phyloP scores from a whole-genome alignment of 2,888 invertebrate genomes.

The Oscheius onirici region DNA sequence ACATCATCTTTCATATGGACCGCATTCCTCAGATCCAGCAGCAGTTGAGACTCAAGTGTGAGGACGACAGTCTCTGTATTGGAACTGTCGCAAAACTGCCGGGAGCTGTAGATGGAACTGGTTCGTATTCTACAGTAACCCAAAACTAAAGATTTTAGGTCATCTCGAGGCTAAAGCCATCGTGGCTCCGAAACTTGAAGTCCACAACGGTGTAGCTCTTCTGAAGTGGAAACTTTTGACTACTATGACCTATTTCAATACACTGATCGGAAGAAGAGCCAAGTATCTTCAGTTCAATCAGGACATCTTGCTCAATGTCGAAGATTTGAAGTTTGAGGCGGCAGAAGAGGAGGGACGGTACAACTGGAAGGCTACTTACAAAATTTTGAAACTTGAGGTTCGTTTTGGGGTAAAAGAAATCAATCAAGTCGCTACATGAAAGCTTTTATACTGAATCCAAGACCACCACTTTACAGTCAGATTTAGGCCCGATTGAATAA shows the following conservation, averaged over 20 bases:
- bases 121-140: background rate
- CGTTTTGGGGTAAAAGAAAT: background rate
- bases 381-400: constrained; percentile 22
- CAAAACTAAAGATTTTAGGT: constrained; percentile 12
- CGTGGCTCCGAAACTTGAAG: constrained; percentile 12
- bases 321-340: constrained; percentile 20
- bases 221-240: constrained; percentile 14
- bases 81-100: constrained; percentile 16
- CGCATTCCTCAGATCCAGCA: constrained; percentile 23
- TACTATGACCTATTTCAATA: constrained; percentile 11
- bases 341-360: constrained; percentile 23
- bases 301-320: constrained; percentile 13
- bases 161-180: constrained; percentile 24
- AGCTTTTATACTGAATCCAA: too few relatives aligned
- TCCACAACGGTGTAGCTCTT: constrained; percentile 9
- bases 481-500: too few relatives aligned
- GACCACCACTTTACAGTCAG: too few relatives aligned
- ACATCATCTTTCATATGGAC: constrained; percentile 31
- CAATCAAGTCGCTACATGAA: too few relatives aligned
- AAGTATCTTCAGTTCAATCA: constrained; percentile 25
- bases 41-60: constrained; percentile 13
- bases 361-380: constrained; percentile 30
- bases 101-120: constrained; percentile 21
- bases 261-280: background rate
- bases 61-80: constrained; percentile 8